These are phyloP conservation scores for Amblyornis subalaris DNA, from an alignment of 2,113 vertebrate species.

Conservation along the genomic window DNA sequence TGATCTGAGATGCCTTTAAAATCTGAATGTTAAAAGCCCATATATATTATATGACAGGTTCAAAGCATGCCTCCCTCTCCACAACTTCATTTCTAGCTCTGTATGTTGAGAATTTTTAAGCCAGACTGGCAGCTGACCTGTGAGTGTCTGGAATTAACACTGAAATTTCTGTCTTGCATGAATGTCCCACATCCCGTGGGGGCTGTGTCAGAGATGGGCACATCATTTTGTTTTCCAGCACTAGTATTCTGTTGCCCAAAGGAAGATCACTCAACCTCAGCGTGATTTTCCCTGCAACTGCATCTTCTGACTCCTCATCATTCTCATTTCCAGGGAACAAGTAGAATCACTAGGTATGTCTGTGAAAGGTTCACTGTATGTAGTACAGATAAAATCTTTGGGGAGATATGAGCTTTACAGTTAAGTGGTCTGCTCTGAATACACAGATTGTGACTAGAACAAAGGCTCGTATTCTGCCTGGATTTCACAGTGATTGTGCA, in stretches of 20 bases:
- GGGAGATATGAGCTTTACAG: neutral
- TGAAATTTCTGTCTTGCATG: neutral
- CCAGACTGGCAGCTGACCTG: neutral
- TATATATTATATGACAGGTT: neutral
- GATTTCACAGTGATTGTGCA: neutral
- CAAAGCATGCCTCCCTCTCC: neutral
- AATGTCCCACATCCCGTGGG: neutral
- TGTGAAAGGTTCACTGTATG: neutral
- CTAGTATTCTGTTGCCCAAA: neutral
- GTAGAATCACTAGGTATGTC: neutral
- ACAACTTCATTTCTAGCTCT: neutral
- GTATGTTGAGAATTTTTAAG: neutral
- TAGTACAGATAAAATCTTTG: neutral
- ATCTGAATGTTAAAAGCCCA: neutral
- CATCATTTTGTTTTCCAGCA: neutral
- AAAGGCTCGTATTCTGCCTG: neutral
- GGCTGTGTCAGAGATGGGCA: neutral
- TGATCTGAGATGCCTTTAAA: neutral
- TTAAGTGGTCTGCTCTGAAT: neutral
- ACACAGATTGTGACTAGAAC: neutral
- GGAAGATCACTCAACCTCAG: neutral
- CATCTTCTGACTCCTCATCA: conserved; percentile 7
- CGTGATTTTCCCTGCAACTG: neutral
- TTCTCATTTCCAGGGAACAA: conserved; percentile 21
- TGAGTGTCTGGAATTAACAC: neutral